These are phyloP conservation scores for Gallirallus australis DNA, from an alignment of 2,797 vertebrate genomes.

Conservation along the genomic window DNA sequence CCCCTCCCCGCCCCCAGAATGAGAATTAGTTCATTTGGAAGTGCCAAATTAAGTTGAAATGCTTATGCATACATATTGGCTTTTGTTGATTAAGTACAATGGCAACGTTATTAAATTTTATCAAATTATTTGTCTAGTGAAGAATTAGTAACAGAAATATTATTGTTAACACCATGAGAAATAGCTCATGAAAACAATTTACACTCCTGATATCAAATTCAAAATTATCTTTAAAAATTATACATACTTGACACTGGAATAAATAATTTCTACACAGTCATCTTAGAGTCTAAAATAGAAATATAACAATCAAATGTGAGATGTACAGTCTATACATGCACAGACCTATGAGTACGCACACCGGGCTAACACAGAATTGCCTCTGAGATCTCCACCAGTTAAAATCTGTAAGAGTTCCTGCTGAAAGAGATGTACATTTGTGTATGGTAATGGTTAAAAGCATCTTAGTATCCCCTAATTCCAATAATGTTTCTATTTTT, in stretches of 20 bases:
- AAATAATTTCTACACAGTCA: accelerated
- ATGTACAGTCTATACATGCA: background rate
- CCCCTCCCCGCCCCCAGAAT: background rate
- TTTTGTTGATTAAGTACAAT: background rate
- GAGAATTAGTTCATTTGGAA: background rate
- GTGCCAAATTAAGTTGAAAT: background rate
- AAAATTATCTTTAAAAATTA: background rate
- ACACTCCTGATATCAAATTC: background rate
- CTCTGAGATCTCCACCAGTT: background rate
- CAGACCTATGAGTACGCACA: background rate
- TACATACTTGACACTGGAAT: background rate
- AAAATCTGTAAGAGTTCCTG: background rate
- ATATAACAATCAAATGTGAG: background rate
- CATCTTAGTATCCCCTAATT: background rate
- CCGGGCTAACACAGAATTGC: background rate
- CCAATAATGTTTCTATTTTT: background rate
- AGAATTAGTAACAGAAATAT: background rate
- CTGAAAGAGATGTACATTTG: background rate
- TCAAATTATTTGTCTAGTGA: background rate
- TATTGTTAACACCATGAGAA: background rate
- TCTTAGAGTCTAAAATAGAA: background rate
- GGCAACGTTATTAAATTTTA: background rate
- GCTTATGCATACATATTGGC: background rate
- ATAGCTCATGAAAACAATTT: background rate
- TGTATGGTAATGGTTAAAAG: background rate